phyloP scores from a whole-genome alignment of 2,888 invertebrate genomes.

The Mallateleia sp. region DNA sequence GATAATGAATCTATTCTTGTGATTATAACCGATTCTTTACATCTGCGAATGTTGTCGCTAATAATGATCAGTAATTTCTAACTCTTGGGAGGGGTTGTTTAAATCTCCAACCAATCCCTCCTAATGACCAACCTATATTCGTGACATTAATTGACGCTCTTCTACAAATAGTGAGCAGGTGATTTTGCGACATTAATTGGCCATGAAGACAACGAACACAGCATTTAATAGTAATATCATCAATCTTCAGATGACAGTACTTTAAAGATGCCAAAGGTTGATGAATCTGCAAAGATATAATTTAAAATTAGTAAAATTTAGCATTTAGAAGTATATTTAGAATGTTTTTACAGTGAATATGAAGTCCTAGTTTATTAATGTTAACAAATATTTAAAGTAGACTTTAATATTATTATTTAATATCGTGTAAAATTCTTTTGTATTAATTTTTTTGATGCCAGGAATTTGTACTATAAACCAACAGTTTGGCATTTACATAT shows the following conservation, averaged over 20 bases:
- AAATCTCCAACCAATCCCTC: conserved; percentile 1
- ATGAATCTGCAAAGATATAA: conserved; percentile 56
- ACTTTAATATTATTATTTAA: too few species aligned
- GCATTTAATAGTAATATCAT: conserved; percentile 59
- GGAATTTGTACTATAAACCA: too few species aligned
- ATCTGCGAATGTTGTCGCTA: conserved; percentile 23
- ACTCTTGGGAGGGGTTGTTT: conserved; percentile 12
- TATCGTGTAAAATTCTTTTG: too few species aligned
- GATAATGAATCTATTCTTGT: not conserved
- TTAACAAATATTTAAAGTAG: too few species aligned
- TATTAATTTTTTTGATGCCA: too few species aligned
- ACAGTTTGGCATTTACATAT: too few species aligned
- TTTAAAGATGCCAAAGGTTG: conserved; percentile 22
- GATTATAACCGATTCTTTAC: not conserved
- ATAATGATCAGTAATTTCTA: conserved; percentile 26
- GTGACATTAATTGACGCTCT: conserved; percentile 66
- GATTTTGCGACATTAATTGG: conserved; percentile 68
- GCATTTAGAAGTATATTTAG: too few species aligned
- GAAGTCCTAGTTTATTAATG: too few species aligned
- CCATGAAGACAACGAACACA: conserved; percentile 59
- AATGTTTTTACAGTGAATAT: too few species aligned
- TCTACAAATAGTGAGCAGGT: conserved; percentile 52
- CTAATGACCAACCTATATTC: conserved; percentile 64
- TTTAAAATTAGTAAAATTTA: too few species aligned
- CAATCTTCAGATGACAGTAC: conserved; percentile 52